Conservation (phyloP, 2,113 vertebrate genomes). For the Pomatostomus ruficeps region DNA sequence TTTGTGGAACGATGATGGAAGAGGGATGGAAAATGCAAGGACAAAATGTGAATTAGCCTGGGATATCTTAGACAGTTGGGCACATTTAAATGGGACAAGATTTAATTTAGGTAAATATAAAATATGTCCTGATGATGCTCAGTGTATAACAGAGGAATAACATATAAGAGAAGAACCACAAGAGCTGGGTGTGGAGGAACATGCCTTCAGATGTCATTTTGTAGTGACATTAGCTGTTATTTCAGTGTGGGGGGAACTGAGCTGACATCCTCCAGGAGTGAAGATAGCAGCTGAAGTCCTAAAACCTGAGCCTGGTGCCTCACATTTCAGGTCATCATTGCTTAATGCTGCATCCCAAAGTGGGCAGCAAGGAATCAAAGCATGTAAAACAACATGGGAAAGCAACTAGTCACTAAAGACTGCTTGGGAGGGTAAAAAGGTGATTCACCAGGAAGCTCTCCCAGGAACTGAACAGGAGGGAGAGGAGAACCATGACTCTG, state of each 20-base stretch:
- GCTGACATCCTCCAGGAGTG: neutral
- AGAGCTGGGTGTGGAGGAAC: neutral
- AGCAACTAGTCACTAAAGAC: neutral
- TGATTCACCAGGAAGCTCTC: neutral
- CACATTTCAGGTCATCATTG: neutral
- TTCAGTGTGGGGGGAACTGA: neutral
- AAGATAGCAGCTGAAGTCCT: neutral
- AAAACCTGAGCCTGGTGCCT: neutral
- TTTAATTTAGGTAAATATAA: constrained; percentile 36
- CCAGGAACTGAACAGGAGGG: neutral
- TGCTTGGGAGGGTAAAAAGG: neutral
- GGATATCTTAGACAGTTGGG: neutral
- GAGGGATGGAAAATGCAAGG: neutral
- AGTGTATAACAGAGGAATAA: neutral
- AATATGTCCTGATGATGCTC: neutral
- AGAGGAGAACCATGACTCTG: neutral
- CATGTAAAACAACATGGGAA: neutral
- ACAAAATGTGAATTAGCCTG: neutral
- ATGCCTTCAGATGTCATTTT: neutral
- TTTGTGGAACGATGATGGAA: neutral
- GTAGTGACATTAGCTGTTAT: neutral
- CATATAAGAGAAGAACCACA: neutral
- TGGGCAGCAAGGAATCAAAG: neutral
- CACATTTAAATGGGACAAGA: neutral
- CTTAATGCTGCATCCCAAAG: neutral